Conservation (phyloP, 2,888 invertebrate species). For the Melipona bicolor region DNA sequence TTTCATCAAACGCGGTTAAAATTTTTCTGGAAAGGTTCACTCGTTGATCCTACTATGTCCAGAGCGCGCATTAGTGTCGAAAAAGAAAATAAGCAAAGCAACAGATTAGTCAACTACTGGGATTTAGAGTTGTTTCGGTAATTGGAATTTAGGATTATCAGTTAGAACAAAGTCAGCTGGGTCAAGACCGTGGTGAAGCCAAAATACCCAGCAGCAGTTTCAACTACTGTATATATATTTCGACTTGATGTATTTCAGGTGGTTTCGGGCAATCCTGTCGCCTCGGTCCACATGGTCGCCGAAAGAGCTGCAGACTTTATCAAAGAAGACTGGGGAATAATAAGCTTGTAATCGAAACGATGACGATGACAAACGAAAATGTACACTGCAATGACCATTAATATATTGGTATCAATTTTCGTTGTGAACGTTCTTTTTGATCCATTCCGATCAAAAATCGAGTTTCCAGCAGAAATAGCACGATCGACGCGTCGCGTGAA, state of each 20-base stretch:
- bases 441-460: not conserved
- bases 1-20: no score
- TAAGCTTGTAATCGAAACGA: fast-evolving
- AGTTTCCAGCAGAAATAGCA: not conserved
- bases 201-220: no score
- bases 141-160: no score
- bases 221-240: no score
- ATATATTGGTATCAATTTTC: not conserved
- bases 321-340: slow-evolving; percentile 64
- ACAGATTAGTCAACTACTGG: no score
- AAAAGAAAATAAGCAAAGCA: no score
- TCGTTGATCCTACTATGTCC: no score
- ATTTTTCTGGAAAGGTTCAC: no score
- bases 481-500: not conserved
- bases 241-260: slow-evolving; percentile 66
- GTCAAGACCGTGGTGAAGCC: no score
- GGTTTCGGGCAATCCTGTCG: slow-evolving; percentile 86
- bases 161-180: no score
- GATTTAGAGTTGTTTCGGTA: no score
- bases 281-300: slow-evolving; percentile 86
- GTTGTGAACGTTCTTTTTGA: not conserved
- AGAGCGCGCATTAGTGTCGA: no score
- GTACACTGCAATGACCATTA: not conserved
- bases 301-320: slow-evolving; percentile 86
- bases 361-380: not conserved